Evolutionary conservation across 2,113 vertebrate genomes (phyloP), one percentile per base, ranked within the genome.

Genomic region (Neomonachus schauinslandi): DNA sequence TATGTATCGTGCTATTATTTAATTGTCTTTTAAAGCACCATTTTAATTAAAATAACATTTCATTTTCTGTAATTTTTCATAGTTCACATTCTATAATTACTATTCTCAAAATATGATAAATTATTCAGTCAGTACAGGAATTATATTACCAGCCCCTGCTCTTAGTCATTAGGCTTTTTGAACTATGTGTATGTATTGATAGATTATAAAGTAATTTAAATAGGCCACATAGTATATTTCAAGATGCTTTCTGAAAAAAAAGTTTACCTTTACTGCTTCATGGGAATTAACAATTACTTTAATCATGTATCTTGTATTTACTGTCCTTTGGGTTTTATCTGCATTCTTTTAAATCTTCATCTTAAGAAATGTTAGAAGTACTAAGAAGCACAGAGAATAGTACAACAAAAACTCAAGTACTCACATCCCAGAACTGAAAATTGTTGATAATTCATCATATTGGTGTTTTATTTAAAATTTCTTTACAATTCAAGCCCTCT

Each of bases 1-100:
- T 87, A 94, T 84, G 51, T 88, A 49, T 46, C 51, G 55, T 98
- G 71, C n/a, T 59, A 82, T 97, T 97, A 86, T 86, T 94, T 96
- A 96, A 77, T 89, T 92, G 82, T 91, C 42, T 95, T 80, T 96
- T 90, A 80, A 96, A 81, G n/a, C 86, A n/a, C 59, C 33, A n/a
- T 80, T 93, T 97, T 98, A 96, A 96, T 97, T 96, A 81, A 92
- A 95, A 76, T 96, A 79, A 88, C 59, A 74, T 90, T 97, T 91
- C 10, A 89, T 95, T 96, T 96, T 95, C n/a, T 98, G 1, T 61
- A 79, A 87, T 95, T 98, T 97, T 91, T 95, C 79, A 89, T 63
- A 92, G 49, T 91, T 95, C 31, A 55, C 12, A 65, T 89, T 90
- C 28, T 92, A 2, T 92, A 97, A 97, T 97, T 98, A 90, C 49